Evolutionary conservation across 1,140 invertebrate species (phyloP), one percentile per base, ranked within the genome.

Genomic region (Bathynomus jamesi): DNA sequence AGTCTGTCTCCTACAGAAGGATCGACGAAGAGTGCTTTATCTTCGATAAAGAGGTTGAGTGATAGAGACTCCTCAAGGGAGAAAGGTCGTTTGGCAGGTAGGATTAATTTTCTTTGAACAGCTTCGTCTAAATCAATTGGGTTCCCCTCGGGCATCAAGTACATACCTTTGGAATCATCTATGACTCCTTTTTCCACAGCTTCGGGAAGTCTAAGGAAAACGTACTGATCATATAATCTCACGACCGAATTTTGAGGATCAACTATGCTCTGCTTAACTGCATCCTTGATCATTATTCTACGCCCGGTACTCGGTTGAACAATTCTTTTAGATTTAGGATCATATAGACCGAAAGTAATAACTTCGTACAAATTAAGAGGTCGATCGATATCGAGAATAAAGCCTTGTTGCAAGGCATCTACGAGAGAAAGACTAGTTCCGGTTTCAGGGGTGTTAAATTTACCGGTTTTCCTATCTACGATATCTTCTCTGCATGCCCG

Each of bases 311-410:
- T 86, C 1, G 95, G 94, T 82, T 96, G 91, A 10, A 91, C 83
- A 79, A 97, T 91, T 74, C 87, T 85, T 17, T 89, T 86, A 62
- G 88, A 87, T 28, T 86, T 82, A 2, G 85, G 80, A 76, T 93
- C 87, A 80, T 92, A 94, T 75, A 95, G 86, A 71, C 91, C 90
- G 87, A 93, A 91, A 61, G 87, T 83, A 32, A 97, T 81, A 11
- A 90, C 87, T 80, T 96, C 92, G 76, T 94, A 90, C 2, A 98
- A 81, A 32, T 88, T 79, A 17, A 88, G 79, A 93, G 92, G 90
- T 88, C 61, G n/a, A n/a, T n/a, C n/a, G n/a, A n/a, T n/a, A n/a
- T n/a, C n/a, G n/a, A n/a, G n/a, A n/a, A n/a, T n/a, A n/a, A n/a
- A n/a, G n/a, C n/a, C n/a, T n/a, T n/a, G n/a, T n/a, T n/a, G n/a